Evolutionary conservation across 2,113 vertebrate species (phyloP).

Genomic region (Coptodon rendalli): DNA sequence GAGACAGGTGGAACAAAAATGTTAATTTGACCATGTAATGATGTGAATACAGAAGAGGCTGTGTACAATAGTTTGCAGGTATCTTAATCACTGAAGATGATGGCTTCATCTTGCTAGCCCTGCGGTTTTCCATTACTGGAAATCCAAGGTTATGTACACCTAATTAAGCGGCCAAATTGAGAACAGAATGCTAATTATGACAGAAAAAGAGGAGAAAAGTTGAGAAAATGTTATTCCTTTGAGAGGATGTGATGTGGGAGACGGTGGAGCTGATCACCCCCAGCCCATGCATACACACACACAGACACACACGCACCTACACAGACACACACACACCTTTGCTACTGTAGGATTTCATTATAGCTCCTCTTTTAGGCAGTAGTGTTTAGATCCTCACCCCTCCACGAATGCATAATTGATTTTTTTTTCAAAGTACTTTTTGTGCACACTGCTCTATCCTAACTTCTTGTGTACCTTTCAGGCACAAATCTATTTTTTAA

Average conservation of each 20-base stretch:
- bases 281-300: conserved; percentile 2
- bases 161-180: conserved; percentile 81
- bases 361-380: conserved; percentile 63
- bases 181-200: conserved; percentile 82
- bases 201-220: conserved; percentile 72
- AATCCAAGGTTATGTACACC: conserved; percentile 85
- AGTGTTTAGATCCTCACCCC: conserved; percentile 69
- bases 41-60: conserved; percentile 66
- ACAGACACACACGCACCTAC: neutral
- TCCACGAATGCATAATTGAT: conserved; percentile 77
- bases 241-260: conserved; percentile 72
- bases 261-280: conserved; percentile 64
- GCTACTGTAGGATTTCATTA: conserved; percentile 69
- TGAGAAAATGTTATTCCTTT: conserved; percentile 76
- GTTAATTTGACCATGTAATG: conserved; percentile 75
- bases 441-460: conserved; percentile 40
- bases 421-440: conserved; percentile 67
- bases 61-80: conserved; percentile 69
- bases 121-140: conserved; percentile 79
- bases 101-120: conserved; percentile 77
- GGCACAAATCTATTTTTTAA: conserved; percentile 54
- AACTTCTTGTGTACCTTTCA: conserved; percentile 46
- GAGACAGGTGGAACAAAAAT: conserved; percentile 71
- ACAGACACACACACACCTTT: neutral
- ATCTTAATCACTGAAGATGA: conserved; percentile 76